Evolutionary conservation across 2,888 invertebrate genomes (phyloP).

Genomic region (Priocnemis perturbator): DNA sequence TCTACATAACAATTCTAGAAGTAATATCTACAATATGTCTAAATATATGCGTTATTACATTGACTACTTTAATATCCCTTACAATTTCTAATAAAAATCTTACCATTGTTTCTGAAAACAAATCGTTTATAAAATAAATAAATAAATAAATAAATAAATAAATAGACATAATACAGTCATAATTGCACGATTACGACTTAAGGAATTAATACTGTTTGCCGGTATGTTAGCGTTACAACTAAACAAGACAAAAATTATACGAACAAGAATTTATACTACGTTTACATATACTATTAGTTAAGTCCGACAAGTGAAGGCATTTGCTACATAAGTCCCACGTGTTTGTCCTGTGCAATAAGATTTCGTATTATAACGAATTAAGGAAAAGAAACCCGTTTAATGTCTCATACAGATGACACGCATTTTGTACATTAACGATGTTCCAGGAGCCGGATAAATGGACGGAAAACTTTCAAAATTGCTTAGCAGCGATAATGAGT

Average conservation of each 20-base stretch:
- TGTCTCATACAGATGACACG: conserved; percentile 27
- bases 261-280: conserved; percentile 3
- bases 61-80: conserved; percentile 59
- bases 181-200: conserved; percentile 29
- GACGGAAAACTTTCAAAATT: conserved; percentile 51
- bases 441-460: conserved; percentile 40
- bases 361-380: conserved; percentile 16
- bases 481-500: conserved; percentile 24
- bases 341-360: conserved; percentile 35
- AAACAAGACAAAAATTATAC: neutral
- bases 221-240: neutral
- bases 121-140: conserved; percentile 12
- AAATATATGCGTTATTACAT: conserved; percentile 54
- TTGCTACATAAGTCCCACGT: conserved; percentile 18
- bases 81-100: conserved; percentile 19
- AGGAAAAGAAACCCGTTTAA: conserved; percentile 27
- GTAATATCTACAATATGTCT: conserved; percentile 57
- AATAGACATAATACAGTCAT: conserved; percentile 30
- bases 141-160: conserved; percentile 14
- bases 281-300: conserved; percentile 24
- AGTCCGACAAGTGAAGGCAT: conserved; percentile 30
- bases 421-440: conserved; percentile 38
- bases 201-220: conserved; percentile 3
- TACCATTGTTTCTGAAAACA: conserved; percentile 13
- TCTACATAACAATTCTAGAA: conserved; percentile 60